Base-by-base conservation (phyloP, 1,140 invertebrate genomes). In the Solen grandis region DNA sequence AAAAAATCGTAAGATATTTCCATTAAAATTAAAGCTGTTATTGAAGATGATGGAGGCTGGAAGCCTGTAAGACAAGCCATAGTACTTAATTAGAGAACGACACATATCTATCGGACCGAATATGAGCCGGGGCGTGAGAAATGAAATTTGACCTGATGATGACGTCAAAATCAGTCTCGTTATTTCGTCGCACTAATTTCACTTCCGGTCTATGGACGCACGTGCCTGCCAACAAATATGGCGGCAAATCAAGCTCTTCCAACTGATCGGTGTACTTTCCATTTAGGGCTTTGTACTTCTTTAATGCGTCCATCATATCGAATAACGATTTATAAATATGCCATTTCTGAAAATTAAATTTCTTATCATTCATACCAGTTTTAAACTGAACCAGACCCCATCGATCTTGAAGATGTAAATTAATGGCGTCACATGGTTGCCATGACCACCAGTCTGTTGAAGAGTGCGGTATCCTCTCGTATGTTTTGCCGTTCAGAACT, bases 321-420 rank as follows among this genome's bases (percentile, higher is more conserved):
- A 73, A 73, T 10, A 73, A 25, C 19, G 69, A 52, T 41, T 41
- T 57, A 29, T 73, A 73, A 19, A 73, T 38, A 31, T 73, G 69
- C 69, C 69, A 73, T 19, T 73, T 59, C 4, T 35, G 31, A 19
- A 59, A 73, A 1, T 0, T 4, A 38, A 73, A 73, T 2, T 1
- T 38, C 10, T 31, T 22, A 25, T 73, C 69, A 13, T 22, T 2
- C 1, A 60, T 36, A 29, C 46, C 54, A 16, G n/a, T 36, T 59
- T 73, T 73, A 27, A 73, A 73, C 33, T 73, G 69, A 1, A 73
- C n/a, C 5, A 73, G 27, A n/a, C 69, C 69, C 69, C 69, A 73
- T 0, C 69, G 69, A 38, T 73, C 54, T 73, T 59, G 69, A n/a
- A 73, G 19, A 59, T 59, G 69, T 5, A 73, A 5, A 35, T 73